Base-by-base conservation (phyloP, 2,113 vertebrate species). In the Nannospalax galili region DNA sequence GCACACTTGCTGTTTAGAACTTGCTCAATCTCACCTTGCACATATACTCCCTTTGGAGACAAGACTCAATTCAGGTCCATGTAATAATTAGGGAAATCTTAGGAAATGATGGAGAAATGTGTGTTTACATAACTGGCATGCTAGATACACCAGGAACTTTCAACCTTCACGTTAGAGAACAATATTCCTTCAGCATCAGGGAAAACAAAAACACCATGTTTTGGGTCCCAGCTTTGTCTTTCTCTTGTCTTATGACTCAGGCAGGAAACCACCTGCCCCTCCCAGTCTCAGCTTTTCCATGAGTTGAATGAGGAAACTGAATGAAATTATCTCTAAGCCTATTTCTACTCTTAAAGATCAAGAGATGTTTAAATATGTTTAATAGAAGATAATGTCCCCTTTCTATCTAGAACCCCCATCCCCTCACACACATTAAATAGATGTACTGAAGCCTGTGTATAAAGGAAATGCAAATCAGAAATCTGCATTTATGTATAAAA, bases 401-500 rank as follows among this genome's bases (percentile, higher is more conserved):
- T 79, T 42, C 45, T 48, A 80, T 78, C 30, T 48, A 64, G n/a
- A 87, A 8, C 12, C 24, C 17, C 80, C 62, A 28, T 45, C 62
- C 62, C 81, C 28, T 37, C 22, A 35, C 8, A 75, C 35, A 16
- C 42, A 48, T 82, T 74, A 78, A 87, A 67, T 40, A 78, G 60
- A 95, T 88, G 93, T 48, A 45, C 15, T 32, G 75, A 70, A 91
- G n/a, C 3, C 82, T 88, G 35, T 17, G 7, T 89, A 72, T 32
- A 87, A 19, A 92, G 26, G 58, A 90, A 89, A 85, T 73, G 65
- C 79, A 94, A 95, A 87, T 94, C 70, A 91, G 85, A 89, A 95
- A 90, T 78, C 35, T 70, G 69, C 89, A 85, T 92, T 58, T 92
- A 45, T 48, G 84, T 56, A 56, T 45, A 60, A 89, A 89, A 88